Percentiles rank a stretch among this genome's conserved stretches.
These are phyloP conservation scores for Pteruthius melanotis DNA, from an alignment of 2,113 vertebrate species.

Conservation along the genomic window DNA sequence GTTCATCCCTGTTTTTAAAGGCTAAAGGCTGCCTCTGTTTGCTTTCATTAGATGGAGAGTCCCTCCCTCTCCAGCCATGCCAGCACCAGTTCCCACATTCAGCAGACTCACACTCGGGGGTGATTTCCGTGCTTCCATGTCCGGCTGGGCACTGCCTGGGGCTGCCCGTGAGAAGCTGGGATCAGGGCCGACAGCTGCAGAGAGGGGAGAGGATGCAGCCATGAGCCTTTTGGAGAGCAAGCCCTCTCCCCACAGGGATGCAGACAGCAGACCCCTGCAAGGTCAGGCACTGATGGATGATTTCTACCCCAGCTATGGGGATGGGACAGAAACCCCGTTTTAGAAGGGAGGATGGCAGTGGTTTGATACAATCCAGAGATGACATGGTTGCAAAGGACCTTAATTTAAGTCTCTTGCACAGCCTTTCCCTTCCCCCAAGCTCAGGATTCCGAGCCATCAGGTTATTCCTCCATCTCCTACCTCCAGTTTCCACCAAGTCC, in stretches of 20 bases:
- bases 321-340: not conserved
- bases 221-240: not conserved
- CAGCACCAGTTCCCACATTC: not conserved
- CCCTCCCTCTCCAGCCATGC: not conserved
- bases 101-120: constrained; percentile 70
- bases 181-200: constrained; percentile 36
- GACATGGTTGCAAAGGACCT: not conserved
- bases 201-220: not conserved
- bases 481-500: constrained; percentile 59
- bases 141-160: not conserved
- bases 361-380: not conserved
- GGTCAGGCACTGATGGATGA: not conserved
- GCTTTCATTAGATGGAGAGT: not conserved
- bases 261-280: not conserved
- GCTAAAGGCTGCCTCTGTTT: not conserved
- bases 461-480: constrained; percentile 9
- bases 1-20: not conserved
- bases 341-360: not conserved
- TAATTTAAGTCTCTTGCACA: not conserved
- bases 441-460: not conserved
- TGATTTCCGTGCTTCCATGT: constrained; percentile 40
- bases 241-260: not conserved
- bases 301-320: not conserved
- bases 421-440: not conserved
- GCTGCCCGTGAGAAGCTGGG: not conserved